A percentile compares a stretch with the other conserved stretches of the same genome.
phyloP scores from a whole-genome alignment of 1,140 invertebrate genomes.

The Lepidurus packardi region DNA sequence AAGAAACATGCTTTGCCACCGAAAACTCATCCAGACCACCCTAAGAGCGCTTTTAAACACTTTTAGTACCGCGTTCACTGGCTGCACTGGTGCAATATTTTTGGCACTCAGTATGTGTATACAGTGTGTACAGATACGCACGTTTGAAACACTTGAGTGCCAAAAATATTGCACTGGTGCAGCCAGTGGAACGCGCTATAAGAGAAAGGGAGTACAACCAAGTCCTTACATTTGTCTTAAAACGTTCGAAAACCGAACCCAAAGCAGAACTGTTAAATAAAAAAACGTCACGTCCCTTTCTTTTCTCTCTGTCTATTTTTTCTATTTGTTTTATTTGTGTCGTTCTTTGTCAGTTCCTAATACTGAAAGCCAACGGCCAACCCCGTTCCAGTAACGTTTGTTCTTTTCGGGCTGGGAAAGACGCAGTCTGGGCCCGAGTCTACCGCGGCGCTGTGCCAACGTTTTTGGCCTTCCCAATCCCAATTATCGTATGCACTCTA shows the following conservation, averaged over 20 bases:
- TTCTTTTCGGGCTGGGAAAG: slow-evolving; percentile 6
- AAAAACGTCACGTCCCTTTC: background rate
- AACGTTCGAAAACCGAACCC: background rate
- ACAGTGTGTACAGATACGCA: too few relatives aligned
- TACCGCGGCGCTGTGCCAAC: slow-evolving; percentile 7
- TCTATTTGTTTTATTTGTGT: background rate
- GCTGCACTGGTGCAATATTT: too few relatives aligned
- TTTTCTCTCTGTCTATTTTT: background rate
- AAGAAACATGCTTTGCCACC: too few relatives aligned
- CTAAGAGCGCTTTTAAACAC: too few relatives aligned
- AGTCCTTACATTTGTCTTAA: too few relatives aligned
- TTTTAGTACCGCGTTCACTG: too few relatives aligned
- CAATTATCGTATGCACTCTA: slow-evolving; percentile 15
- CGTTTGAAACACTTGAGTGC: too few relatives aligned
- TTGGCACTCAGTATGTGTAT: too few relatives aligned
- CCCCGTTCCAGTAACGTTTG: background rate
- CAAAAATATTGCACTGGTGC: too few relatives aligned
- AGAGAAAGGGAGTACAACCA: too few relatives aligned
- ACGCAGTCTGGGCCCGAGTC: slow-evolving; percentile 16
- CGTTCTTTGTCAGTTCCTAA: background rate
- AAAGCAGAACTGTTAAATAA: background rate
- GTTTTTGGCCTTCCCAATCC: slow-evolving; percentile 21
- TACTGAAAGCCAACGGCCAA: background rate
- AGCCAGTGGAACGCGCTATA: too few relatives aligned
- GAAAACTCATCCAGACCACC: too few relatives aligned